Evolutionary conservation across 2,888 invertebrate species (phyloP).

Genomic region (Amphipoea lucens): DNA sequence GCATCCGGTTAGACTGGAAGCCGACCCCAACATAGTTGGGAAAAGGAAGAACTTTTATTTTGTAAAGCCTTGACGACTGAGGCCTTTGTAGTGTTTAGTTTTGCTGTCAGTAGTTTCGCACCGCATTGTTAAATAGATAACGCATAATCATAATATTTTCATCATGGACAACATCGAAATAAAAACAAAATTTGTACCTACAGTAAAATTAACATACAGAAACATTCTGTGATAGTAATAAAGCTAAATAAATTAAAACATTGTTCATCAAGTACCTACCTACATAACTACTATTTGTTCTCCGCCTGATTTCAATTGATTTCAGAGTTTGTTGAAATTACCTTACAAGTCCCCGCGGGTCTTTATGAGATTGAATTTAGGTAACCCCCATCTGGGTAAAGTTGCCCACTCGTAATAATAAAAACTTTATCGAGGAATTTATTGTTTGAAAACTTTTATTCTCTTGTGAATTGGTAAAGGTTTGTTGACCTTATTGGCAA

Average conservation of each 20-base stretch:
- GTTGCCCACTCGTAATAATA: slow-evolving; percentile 40
- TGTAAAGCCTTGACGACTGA: neutral
- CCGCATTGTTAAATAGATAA: too few relatives aligned
- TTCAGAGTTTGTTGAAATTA: slow-evolving; percentile 24
- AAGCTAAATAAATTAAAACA: neutral
- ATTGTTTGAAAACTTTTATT: slow-evolving; percentile 2
- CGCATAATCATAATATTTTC: neutral
- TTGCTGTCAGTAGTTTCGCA: too few relatives aligned
- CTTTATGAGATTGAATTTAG: slow-evolving; percentile 34
- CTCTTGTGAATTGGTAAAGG: neutral
- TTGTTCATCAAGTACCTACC: neutral
- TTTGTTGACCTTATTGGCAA: neutral
- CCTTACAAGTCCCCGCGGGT: slow-evolving; percentile 8
- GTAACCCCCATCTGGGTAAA: slow-evolving; percentile 9
- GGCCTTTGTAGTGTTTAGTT: too few relatives aligned
- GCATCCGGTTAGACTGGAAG: too few relatives aligned
- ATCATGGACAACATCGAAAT: neutral
- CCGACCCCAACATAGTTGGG: too few relatives aligned
- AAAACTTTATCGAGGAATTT: slow-evolving; percentile 14
- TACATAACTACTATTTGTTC: slow-evolving; percentile 6
- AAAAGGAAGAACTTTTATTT: neutral
- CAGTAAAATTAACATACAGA: neutral
- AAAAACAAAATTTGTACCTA: neutral
- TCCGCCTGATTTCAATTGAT: slow-evolving; percentile 14
- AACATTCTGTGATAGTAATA: neutral